Conservation (phyloP, 1,140 invertebrate genomes). For the Diorhabda sublineata region DNA sequence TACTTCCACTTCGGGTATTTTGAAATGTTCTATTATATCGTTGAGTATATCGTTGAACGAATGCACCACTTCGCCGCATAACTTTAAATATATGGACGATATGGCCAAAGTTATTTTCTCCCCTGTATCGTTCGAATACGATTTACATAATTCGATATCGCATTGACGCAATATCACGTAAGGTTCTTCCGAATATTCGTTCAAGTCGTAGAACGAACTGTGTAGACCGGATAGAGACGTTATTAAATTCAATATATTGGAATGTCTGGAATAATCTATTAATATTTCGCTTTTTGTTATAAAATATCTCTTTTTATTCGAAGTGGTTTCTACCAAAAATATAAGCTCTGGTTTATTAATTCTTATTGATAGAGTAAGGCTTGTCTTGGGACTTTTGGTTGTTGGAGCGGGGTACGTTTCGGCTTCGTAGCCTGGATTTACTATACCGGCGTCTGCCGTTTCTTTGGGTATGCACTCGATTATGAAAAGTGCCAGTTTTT, state of each 20-base stretch:
- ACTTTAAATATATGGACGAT: conserved; percentile 65
- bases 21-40: conserved; percentile 54
- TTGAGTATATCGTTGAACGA: conserved; percentile 57
- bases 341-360: conserved; percentile 76
- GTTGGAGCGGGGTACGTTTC: conserved; percentile 43
- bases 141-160: conserved; percentile 66
- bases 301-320: conserved; percentile 66
- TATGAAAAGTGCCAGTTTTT: conserved; percentile 63
- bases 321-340: conserved; percentile 65
- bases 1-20: conserved; percentile 50
- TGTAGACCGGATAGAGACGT: conserved; percentile 64
- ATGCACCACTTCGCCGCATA: conserved; percentile 70
- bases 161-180: conserved; percentile 63
- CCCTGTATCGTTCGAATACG: conserved; percentile 60
- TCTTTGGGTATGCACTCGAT: conserved; percentile 61
- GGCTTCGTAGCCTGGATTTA: conserved; percentile 61
- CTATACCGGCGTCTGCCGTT: conserved; percentile 56
- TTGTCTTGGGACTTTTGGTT: conserved; percentile 44
- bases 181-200: conserved; percentile 50
- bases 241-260: conserved; percentile 60
- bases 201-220: conserved; percentile 55
- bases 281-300: conserved; percentile 70
- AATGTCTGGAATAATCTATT: conserved; percentile 67
- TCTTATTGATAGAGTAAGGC: conserved; percentile 64
- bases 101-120: conserved; percentile 57